These are phyloP conservation scores for Tamandua tetradactyla DNA, from an alignment of 2,797 vertebrate species.

Conservation along the genomic window DNA sequence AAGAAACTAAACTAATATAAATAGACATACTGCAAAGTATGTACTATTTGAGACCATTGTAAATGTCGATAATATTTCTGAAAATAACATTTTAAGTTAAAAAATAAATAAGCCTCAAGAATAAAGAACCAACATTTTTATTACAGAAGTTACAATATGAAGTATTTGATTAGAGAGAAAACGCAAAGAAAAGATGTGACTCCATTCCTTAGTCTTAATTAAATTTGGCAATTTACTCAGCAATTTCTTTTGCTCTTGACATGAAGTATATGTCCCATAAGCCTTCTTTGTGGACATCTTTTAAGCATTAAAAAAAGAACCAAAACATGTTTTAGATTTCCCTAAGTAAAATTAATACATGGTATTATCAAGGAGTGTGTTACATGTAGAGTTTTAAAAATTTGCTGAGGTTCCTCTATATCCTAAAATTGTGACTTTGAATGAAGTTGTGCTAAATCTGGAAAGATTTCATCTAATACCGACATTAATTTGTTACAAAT, in stretches of 20 bases:
- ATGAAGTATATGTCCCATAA: constrained; percentile 4
- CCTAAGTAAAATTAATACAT: neutral
- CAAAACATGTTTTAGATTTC: constrained; percentile 37
- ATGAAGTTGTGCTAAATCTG: constrained; percentile 52
- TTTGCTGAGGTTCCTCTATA: neutral
- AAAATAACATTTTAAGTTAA: neutral
- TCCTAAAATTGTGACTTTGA: constrained; percentile 60
- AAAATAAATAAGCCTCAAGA: neutral
- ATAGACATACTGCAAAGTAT: neutral
- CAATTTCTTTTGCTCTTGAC: constrained; percentile 6
- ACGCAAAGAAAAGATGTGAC: neutral
- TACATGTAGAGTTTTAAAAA: constrained; percentile 5
- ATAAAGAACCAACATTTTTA: constrained; percentile 11
- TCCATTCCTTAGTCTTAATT: constrained; percentile 3
- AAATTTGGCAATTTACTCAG: neutral
- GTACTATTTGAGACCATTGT: neutral
- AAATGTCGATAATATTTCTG: constrained; percentile 41
- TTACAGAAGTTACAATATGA: constrained; percentile 31
- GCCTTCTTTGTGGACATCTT: neutral
- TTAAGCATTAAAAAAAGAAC: constrained; percentile 25
- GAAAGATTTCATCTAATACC: constrained; percentile 17
- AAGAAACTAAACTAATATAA: neutral
- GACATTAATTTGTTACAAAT: neutral
- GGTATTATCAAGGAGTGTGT: neutral
- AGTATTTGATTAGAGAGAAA: neutral